Percentiles rank a stretch among this genome's conserved stretches.
These are phyloP conservation scores for Nomada hirtipes DNA, from an alignment of 2,888 invertebrate genomes.

Conservation along the genomic window DNA sequence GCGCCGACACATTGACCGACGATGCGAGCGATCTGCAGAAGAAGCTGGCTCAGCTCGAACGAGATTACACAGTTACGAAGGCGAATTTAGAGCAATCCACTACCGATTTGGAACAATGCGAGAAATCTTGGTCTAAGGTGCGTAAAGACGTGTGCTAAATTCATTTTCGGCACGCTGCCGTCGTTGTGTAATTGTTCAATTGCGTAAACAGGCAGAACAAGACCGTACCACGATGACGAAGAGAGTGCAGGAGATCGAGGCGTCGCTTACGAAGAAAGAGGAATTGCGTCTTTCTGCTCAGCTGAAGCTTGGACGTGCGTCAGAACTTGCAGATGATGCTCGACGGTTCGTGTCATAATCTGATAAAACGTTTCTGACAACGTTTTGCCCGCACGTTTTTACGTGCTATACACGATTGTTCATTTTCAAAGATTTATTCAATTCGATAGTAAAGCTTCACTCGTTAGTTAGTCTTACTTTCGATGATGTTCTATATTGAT, in stretches of 20 bases:
- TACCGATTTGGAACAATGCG: slow-evolving; percentile 96
- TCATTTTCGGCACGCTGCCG: not conserved
- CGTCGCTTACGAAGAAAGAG: slow-evolving; percentile 88
- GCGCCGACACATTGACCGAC: slow-evolving; percentile 89
- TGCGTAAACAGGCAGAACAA: slow-evolving; percentile 85
- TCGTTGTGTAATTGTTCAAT: not conserved
- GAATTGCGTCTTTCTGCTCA: slow-evolving; percentile 88
- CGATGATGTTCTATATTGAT: too few relatives aligned
- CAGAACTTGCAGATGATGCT: slow-evolving; percentile 90
- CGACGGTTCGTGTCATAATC: slow-evolving; percentile 85
- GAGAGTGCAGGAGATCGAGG: slow-evolving; percentile 89
- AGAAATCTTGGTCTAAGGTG: slow-evolving; percentile 94
- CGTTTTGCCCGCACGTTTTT: not conserved
- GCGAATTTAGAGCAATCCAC: slow-evolving; percentile 95
- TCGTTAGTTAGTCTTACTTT: too few relatives aligned
- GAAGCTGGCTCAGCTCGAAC: slow-evolving; percentile 96
- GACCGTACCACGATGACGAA: slow-evolving; percentile 88
- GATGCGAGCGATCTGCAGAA: slow-evolving; percentile 98
- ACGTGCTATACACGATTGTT: not conserved
- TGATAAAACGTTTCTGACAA: not conserved
- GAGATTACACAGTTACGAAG: slow-evolving; percentile 95
- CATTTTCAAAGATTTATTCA: not conserved
- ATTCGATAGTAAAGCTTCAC: too few relatives aligned
- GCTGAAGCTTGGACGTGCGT: slow-evolving; percentile 88
- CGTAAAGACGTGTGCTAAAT: slow-evolving; percentile 18